A percentile compares a stretch with the other conserved stretches of the same genome.
Evolutionary conservation across 2,797 vertebrate species (phyloP).

Genomic region (Syndactyla subalaris): DNA sequence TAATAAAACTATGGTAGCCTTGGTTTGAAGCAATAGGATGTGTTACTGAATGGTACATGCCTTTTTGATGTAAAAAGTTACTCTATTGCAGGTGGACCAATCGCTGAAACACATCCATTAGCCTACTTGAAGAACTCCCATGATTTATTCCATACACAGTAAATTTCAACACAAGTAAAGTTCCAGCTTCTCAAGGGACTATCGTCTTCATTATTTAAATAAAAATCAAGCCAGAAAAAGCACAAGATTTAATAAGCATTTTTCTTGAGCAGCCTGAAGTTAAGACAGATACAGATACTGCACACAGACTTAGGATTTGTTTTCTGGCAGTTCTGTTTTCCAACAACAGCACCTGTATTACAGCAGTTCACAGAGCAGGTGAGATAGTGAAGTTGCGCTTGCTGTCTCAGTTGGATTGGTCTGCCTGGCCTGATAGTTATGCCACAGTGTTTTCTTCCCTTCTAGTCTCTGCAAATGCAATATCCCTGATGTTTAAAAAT

Average conservation of each 20-base stretch:
- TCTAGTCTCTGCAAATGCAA: neutral
- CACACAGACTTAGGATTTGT: conserved; percentile 19
- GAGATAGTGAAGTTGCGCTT: neutral
- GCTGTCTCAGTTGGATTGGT: neutral
- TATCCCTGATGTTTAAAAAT: neutral
- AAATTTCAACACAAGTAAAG: neutral
- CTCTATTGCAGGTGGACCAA: conserved; percentile 12
- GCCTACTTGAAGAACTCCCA: conserved; percentile 2
- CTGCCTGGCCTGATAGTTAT: conserved; percentile 55
- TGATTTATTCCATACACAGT: neutral
- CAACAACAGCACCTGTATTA: conserved; percentile 5
- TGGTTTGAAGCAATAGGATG: neutral
- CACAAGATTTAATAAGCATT: neutral
- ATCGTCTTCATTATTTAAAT: conserved; percentile 42
- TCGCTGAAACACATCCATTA: neutral
- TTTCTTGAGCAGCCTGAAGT: neutral
- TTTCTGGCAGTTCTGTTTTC: conserved; percentile 43
- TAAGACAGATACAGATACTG: neutral
- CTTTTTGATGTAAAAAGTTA: neutral
- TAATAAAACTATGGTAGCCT: neutral
- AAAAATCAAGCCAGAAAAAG: conserved; percentile 18
- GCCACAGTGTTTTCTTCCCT: conserved; percentile 27
- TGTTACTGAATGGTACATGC: neutral
- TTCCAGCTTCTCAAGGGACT: conserved; percentile 27
- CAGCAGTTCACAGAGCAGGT: neutral